Evolutionary conservation across 2,113 vertebrate genomes (phyloP), one percentile per base, ranked within the genome.

Genomic region (Odontesthes bonariensis): DNA sequence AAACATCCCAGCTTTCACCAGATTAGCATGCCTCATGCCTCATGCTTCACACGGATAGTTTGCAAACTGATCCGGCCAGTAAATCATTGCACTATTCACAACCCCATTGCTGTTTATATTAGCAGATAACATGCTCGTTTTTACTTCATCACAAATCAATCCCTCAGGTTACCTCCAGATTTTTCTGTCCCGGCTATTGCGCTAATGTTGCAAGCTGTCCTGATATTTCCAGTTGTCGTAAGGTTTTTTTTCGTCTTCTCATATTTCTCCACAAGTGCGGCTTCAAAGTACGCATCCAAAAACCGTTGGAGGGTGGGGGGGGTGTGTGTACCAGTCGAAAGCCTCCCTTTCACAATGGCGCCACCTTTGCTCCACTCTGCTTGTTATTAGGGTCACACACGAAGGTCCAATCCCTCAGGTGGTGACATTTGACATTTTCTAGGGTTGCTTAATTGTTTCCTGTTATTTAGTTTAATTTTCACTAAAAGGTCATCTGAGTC

Each of bases 401-500:
- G 5, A 14, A 61, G 72, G 65, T 55, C 49, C 22, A 0, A 46
- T 66, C 52, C 83, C 70, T 57, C 40, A 75, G 62, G 53, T 75
- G 68, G 61, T 81, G 76, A 88, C 77, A 75, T 89, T 81, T 86
- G 56, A 84, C 77, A 54, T 83, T 74, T 90, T 79, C 33, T 49
- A 3, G 32, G 61, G 31, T 51, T 61, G 60, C 78, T 81, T 92
- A 87, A 89, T 89, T 83, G 79, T 87, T 91, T 91, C 88, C 87
- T 90, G 88, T 86, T 86, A 87, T 91, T 90, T 85, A 35, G 81
- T 77, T 85, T 84, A 64, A 90, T 91, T 89, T 77, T 64, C 72
- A 35, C 52, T 68, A 51, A 89, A 79, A 69, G 58, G 63, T 4
- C 8, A 53, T 58, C 44, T 16, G 52, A 77, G 53, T 42, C 72